Evolutionary conservation across 2,113 vertebrate genomes (phyloP), one percentile per base, ranked within the genome.

Genomic region (Puffinus mauretanicus): DNA sequence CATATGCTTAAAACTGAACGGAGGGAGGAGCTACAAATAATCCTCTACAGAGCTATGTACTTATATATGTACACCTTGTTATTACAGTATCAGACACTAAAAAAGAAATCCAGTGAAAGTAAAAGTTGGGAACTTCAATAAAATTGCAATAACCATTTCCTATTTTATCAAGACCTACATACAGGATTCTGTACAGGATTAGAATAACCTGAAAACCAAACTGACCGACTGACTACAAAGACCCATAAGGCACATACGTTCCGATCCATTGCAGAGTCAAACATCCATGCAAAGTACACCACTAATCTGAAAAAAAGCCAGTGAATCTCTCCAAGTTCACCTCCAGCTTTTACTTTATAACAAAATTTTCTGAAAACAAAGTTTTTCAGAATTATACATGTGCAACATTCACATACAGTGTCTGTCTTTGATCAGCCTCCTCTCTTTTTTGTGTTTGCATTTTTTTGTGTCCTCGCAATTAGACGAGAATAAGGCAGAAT

Each of bases 261-360:
- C 44, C 0, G 0, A 60, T 5, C 9, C 29, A 69, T 0, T 40
- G 34, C 38, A 32, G 49, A 73, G 46, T 62, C 66, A 58, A 44
- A 42, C 24, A 58, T 27, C 65, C 44, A 58, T 27, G 36, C 52
- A 65, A 72, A 72, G 21, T 29, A 79, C 24, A 57, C 16, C 36
- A 29, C 8, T 82, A 19, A 47, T 24, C 13, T 24, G 54, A 66
- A 61, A 47, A 83, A 55, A 55, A 42, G 17, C 8, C 32, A 62
- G 30, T 10, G 40, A 49, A 61, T 30, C 29, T 36, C 40, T 86
- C 27, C 22, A 58, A 51, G 46, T 51, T 71, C 65, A 51, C 27
- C 58, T 71, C 20, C 34, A 76, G 30, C 21, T 57, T 69, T 61
- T 42, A 24, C 20, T 25, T 64, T 30, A 21, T 7, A 40, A 60